Evolutionary conservation across 2,888 invertebrate species (phyloP).

Genomic region (Timema podura): DNA sequence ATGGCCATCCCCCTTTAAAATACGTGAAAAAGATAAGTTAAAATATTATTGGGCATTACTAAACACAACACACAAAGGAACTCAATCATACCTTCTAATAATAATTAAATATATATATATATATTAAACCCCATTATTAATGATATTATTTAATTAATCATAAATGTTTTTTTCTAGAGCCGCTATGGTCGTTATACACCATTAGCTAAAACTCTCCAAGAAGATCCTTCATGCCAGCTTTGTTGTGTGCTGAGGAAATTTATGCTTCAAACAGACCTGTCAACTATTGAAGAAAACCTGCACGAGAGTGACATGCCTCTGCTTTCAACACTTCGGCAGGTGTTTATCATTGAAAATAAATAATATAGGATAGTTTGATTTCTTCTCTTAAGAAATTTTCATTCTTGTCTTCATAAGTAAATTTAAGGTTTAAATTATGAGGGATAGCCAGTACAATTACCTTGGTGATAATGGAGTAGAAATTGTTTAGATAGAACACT

Average conservation of each 20-base stretch:
- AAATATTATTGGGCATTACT: too few species aligned
- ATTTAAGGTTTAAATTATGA: neutral
- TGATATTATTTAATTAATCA: neutral
- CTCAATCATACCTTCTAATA: too few species aligned
- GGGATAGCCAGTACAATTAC: too few species aligned
- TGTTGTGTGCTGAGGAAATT: constrained; percentile 84
- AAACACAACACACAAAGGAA: too few species aligned
- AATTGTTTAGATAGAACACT: too few species aligned
- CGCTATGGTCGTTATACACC: constrained; percentile 86
- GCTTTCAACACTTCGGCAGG: constrained; percentile 82
- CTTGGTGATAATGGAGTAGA: too few species aligned
- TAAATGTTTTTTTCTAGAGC: constrained; percentile 54
- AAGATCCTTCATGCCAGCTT: constrained; percentile 93
- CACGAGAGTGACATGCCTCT: constrained; percentile 80
- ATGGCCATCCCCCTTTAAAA: too few species aligned
- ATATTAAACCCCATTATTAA: too few species aligned
- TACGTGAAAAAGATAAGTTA: too few species aligned
- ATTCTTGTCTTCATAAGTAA: neutral
- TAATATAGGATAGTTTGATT: neutral
- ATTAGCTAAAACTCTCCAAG: constrained; percentile 83
- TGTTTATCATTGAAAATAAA: too few species aligned
- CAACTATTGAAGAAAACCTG: constrained; percentile 77
- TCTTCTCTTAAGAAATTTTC: too few species aligned
- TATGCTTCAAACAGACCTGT: constrained; percentile 70
- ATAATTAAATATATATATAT: too few species aligned